Evolutionary conservation across 2,113 vertebrate genomes (phyloP).

Genomic region (Pteruthius melanotis): DNA sequence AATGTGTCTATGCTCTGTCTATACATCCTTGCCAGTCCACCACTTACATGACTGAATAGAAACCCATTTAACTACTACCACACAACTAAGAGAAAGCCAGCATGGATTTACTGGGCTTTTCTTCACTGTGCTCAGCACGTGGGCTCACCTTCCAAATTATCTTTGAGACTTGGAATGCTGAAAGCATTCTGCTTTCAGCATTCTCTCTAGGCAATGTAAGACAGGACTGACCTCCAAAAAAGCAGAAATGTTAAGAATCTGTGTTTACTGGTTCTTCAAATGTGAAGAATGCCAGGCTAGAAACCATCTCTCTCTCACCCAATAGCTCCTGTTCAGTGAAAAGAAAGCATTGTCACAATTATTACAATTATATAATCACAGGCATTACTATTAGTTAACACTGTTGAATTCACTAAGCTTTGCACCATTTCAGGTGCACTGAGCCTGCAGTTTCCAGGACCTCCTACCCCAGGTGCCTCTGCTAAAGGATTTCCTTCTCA

Average conservation of each 20-base stretch:
- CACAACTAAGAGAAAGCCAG: neutral
- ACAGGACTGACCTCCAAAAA: neutral
- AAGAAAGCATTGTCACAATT: neutral
- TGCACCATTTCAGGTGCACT: neutral
- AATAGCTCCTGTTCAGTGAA: neutral
- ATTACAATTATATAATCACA: neutral
- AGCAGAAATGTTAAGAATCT: neutral
- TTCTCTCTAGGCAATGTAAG: neutral
- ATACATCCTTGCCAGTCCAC: neutral
- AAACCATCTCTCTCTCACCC: neutral
- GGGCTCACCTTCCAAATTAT: too few relatives aligned
- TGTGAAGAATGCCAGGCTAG: accelerated
- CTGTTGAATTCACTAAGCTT: neutral
- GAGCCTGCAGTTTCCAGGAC: neutral
- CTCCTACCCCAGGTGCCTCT: neutral
- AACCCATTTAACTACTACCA: neutral
- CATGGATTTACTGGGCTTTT: neutral
- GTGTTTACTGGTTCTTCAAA: neutral
- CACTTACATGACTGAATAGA: neutral
- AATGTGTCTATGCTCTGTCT: neutral
- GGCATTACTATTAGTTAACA: neutral
- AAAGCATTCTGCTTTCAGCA: too few relatives aligned
- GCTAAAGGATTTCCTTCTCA: neutral
- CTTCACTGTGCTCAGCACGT: too few relatives aligned
- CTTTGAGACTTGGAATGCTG: too few relatives aligned